Evolutionary conservation across 1,140 invertebrate genomes (phyloP).

Genomic region (Drosophila albomicans): DNA sequence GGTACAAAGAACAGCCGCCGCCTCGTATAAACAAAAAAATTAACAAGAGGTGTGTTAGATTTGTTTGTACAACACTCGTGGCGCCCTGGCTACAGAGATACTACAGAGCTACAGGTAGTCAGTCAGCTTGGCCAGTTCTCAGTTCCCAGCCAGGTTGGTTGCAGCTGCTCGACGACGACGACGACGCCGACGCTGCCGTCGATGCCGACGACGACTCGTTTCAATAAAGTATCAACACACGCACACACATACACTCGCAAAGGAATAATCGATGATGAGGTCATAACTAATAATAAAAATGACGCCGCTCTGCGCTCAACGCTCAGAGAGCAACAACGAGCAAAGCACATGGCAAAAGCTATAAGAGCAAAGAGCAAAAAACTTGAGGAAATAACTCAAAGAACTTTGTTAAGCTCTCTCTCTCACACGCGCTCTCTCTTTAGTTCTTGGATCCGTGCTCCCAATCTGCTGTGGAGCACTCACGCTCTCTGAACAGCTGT

Average conservation of each 20-base stretch:
- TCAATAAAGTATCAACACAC: slow-evolving; percentile 76
- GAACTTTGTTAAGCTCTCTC: slow-evolving; percentile 24
- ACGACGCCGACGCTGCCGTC: slow-evolving; percentile 20
- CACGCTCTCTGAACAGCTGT: slow-evolving; percentile 61
- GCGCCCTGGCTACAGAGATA: slow-evolving; percentile 56
- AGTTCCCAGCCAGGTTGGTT: slow-evolving; percentile 41
- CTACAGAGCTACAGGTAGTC: slow-evolving; percentile 50
- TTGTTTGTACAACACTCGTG: slow-evolving; percentile 73
- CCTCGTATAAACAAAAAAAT: slow-evolving; percentile 39
- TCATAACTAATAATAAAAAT: slow-evolving; percentile 85
- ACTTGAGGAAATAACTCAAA: slow-evolving; percentile 39
- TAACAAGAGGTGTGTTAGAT: slow-evolving; percentile 64
- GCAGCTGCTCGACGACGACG: slow-evolving; percentile 36
- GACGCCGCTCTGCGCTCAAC: slow-evolving; percentile 61
- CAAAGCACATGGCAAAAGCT: slow-evolving; percentile 52
- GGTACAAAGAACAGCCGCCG: slow-evolving; percentile 25
- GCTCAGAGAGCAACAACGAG: slow-evolving; percentile 44
- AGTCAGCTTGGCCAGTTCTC: slow-evolving; percentile 27
- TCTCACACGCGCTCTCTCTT: slow-evolving; percentile 1
- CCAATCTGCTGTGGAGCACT: background rate
- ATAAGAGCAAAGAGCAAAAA: slow-evolving; percentile 16
- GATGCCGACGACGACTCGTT: slow-evolving; percentile 51
- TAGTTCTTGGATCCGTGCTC: slow-evolving; percentile 1
- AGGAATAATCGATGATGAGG: slow-evolving; percentile 84
- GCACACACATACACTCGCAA: slow-evolving; percentile 51